These are phyloP conservation scores for Drosophila melanosoma DNA, from an alignment of 2,888 invertebrate genomes.

Conservation along the genomic window DNA sequence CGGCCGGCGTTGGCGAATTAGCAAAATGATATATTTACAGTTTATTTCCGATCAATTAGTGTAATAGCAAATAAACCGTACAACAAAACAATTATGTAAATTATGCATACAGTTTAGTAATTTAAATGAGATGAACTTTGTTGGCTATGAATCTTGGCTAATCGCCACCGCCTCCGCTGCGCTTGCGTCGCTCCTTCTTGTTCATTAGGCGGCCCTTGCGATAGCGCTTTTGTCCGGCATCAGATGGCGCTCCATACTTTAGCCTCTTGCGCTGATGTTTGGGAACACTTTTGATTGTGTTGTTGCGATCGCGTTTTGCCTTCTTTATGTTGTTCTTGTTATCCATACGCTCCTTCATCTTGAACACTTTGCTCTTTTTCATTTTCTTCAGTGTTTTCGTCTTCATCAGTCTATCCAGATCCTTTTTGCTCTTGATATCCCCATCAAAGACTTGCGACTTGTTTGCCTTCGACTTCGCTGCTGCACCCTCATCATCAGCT, in stretches of 20 bases:
- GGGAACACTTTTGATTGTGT: slow-evolving; percentile 79
- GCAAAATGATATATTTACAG: slow-evolving; percentile 62
- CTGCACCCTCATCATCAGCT: neutral
- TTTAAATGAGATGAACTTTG: neutral
- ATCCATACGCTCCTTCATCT: slow-evolving; percentile 90
- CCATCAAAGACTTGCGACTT: neutral
- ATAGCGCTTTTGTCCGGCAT: slow-evolving; percentile 53
- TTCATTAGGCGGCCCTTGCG: slow-evolving; percentile 80
- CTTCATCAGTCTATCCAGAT: slow-evolving; percentile 89
- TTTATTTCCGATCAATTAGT: slow-evolving; percentile 65
- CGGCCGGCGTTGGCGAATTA: slow-evolving; percentile 63
- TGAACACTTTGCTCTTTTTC: slow-evolving; percentile 91
- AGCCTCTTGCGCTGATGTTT: slow-evolving; percentile 79
- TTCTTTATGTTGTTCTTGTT: slow-evolving; percentile 90
- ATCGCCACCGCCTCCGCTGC: slow-evolving; percentile 59
- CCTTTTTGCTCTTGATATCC: slow-evolving; percentile 86
- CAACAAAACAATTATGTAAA: slow-evolving; percentile 43
- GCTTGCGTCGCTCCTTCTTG: slow-evolving; percentile 74
- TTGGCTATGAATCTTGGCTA: slow-evolving; percentile 18
- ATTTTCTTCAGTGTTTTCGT: slow-evolving; percentile 90
- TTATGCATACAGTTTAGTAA: slow-evolving; percentile 31
- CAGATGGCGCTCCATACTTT: slow-evolving; percentile 68
- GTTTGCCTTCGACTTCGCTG: neutral
- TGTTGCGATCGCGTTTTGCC: slow-evolving; percentile 85
- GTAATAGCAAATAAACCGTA: slow-evolving; percentile 77